Conservation (phyloP, 2,797 vertebrate genomes). For the Crenichthys baileyi region DNA sequence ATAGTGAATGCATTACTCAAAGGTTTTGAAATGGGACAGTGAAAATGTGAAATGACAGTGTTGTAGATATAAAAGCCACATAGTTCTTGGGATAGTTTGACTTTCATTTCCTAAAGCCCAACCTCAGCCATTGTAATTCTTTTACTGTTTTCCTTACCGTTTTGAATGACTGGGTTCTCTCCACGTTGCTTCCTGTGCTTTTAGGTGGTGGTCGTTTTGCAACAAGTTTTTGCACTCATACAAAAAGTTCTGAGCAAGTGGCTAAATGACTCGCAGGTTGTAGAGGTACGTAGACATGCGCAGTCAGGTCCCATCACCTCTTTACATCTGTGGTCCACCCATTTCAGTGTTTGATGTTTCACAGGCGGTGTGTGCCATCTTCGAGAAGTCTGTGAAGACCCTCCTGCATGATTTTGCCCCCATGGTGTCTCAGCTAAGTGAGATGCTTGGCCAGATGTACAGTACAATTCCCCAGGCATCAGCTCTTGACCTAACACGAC, state of each 20-base stretch:
- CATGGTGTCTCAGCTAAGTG: conserved; percentile 97
- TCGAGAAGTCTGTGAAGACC: conserved; percentile 99
- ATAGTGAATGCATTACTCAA: not conserved
- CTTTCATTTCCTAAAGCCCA: not conserved
- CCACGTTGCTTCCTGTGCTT: conserved; percentile 16
- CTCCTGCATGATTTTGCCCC: conserved; percentile 97
- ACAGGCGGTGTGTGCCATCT: conserved; percentile 97
- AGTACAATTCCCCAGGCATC: conserved; percentile 98
- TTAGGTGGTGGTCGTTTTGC: conserved; percentile 97
- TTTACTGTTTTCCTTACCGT: not conserved
- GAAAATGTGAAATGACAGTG: not conserved
- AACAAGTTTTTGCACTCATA: conserved; percentile 98
- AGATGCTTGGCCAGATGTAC: conserved; percentile 99
- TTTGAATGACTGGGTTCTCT: not conserved
- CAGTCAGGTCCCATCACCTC: not conserved
- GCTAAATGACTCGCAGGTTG: conserved; percentile 98
- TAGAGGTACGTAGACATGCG: conserved; percentile 86
- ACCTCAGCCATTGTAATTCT: conserved; percentile 32
- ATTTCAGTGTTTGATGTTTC: conserved; percentile 1
- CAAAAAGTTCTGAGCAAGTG: conserved; percentile 99
- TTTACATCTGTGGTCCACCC: not conserved
- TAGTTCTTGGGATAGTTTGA: conserved; percentile 9
- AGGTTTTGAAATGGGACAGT: not conserved
- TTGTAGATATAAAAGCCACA: not conserved
- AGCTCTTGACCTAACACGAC: conserved; percentile 95